Evolutionary conservation across 2,888 invertebrate species (phyloP).

Genomic region (Tyria jacobaeae): DNA sequence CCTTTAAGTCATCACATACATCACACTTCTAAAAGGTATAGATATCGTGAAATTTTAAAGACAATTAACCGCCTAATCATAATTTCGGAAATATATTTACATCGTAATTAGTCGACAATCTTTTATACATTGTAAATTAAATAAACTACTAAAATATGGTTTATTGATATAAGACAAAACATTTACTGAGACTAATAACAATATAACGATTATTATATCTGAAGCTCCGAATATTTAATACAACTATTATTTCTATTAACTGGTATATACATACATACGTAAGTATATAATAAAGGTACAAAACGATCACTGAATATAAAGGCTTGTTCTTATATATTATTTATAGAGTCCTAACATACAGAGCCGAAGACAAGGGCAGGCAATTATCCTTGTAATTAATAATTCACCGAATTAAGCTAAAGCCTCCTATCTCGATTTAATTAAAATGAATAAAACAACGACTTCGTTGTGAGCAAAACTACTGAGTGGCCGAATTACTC

Average conservation of each 20-base stretch:
- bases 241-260: constrained; percentile 19
- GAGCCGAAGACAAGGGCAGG: constrained; percentile 49
- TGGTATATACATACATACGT: constrained; percentile 14
- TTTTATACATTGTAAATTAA: neutral
- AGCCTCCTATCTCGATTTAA: constrained; percentile 42
- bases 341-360: constrained; percentile 47
- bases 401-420: constrained; percentile 52
- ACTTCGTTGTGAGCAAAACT: constrained; percentile 24
- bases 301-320: constrained; percentile 48
- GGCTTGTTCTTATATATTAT: constrained; percentile 50
- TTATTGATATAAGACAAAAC: neutral
- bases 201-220: constrained; percentile 8
- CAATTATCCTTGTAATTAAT: constrained; percentile 58
- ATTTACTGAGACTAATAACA: neutral
- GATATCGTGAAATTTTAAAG: too few species aligned
- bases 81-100: neutral
- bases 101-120: neutral
- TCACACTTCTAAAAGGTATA: too few species aligned
- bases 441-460: constrained; percentile 49
- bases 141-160: neutral
- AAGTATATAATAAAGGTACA: constrained; percentile 33
- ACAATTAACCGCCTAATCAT: neutral
- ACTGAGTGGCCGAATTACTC: constrained; percentile 13
- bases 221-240: constrained; percentile 16
- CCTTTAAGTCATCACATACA: too few species aligned